Evolutionary conservation across 2,113 vertebrate species (phyloP), one percentile per base, ranked within the genome.

Genomic region (Alethe castanea): DNA sequence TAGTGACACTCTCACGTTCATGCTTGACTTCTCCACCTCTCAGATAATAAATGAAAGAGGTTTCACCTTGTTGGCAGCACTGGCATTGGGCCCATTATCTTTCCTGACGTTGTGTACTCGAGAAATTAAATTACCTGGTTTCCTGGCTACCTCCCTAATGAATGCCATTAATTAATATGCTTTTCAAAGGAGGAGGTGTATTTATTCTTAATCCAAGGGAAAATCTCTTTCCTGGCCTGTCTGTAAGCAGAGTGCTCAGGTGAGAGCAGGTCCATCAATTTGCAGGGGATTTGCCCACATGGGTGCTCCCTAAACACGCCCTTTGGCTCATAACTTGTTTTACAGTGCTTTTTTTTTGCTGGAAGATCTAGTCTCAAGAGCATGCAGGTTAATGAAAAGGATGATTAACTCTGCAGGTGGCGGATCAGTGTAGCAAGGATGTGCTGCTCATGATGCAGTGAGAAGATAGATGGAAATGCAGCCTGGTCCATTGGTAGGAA

Each of bases 81-180:
- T 92, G 86, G 50, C 83, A 16, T 78, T 76, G 81, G 84, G 67
- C 86, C 90, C 66, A 15, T 85, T 91, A 57, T 73, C 76, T 54
- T 91, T 79, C 88, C 45, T 6, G 53, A 72, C 84, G 44, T 13
- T 71, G 83, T 85, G 61, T 91, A 85, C 66, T 71, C 4, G 52
- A 90, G 95, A 95, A 96, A 95, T 95, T 96, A 85, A 92, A 95
- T 94, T 94, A 83, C 85, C 35, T 59, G 29, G 29, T 93, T 95
- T 94, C 74, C 86, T 87, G 84, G 91, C 78, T 91, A 40, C 52
- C 28, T 96, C 77, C 70, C 89, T 94, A 90, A 95, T 91, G 88
- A 96, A 93, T 71, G 67, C 76, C 67, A 81, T 96, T 97, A 96
- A 96, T 95, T 90, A 95, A 86, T 85, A 36, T 40, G 28, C 47